phyloP scores from a whole-genome alignment of 2,888 invertebrate species.

The Nephrocerus scutellatus region DNA sequence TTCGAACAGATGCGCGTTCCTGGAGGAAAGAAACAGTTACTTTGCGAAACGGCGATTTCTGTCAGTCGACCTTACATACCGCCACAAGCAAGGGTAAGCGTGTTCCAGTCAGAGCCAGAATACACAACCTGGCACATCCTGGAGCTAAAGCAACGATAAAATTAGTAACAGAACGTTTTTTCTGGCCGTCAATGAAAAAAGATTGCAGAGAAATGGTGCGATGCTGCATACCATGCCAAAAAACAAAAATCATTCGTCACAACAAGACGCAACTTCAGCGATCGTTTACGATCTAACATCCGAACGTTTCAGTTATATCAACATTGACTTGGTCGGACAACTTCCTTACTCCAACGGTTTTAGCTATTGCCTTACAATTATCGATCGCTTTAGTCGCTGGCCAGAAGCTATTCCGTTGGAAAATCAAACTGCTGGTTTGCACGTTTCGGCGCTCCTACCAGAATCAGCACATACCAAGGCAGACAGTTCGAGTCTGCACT shows the following conservation, averaged over 20 bases:
- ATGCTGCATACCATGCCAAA: too few species aligned
- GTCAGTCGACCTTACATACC: conserved; percentile 14
- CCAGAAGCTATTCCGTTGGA: conserved; percentile 9
- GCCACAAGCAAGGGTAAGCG: conserved; percentile 7
- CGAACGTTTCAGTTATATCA: conserved; percentile 7
- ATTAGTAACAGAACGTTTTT: too few species aligned
- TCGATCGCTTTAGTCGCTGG: conserved; percentile 12
- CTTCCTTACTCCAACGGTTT: conserved; percentile 5
- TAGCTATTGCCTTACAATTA: conserved; percentile 3
- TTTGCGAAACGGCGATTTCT: too few species aligned
- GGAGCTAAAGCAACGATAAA: too few species aligned
- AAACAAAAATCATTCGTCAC: too few species aligned
- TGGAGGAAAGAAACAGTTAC: too few species aligned
- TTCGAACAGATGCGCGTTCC: too few species aligned
- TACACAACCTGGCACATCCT: conserved; percentile 15
- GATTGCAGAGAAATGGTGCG: conserved; percentile 14
- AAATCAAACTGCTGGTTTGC: conserved; percentile 7
- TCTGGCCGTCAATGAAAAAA: conserved; percentile 24
- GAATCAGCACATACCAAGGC: conserved; percentile 8
- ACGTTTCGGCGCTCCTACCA: conserved; percentile 5
- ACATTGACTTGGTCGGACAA: conserved; percentile 9
- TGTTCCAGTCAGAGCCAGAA: conserved; percentile 8
- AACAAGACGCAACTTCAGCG: conserved; percentile 1
- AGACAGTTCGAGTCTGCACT: conserved; percentile 8
- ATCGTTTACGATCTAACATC: background rate